Conservation (phyloP, 1,140 invertebrate genomes). For the Dryas iulia region DNA sequence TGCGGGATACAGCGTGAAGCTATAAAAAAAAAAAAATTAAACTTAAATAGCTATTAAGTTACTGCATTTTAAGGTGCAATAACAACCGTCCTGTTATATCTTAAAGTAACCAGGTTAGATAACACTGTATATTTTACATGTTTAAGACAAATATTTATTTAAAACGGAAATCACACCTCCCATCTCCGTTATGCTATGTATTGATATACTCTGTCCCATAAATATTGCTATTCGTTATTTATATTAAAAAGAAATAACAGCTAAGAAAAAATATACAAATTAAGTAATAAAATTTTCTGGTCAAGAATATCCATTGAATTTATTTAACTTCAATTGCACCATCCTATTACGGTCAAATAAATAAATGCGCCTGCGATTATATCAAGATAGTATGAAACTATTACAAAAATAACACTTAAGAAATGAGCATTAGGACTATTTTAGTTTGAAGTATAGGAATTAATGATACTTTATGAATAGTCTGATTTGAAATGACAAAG, state of each 20-base stretch:
- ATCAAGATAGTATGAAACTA: background rate
- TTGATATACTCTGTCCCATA: no score
- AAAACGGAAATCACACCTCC: background rate
- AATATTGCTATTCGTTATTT: no score
- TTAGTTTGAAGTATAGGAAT: constrained; percentile 9
- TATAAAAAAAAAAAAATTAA: background rate
- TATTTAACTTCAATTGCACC: constrained; percentile 5
- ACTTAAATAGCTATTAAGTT: background rate
- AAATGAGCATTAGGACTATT: background rate
- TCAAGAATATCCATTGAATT: background rate
- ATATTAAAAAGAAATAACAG: no score
- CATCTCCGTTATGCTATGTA: background rate
- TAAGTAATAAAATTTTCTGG: no score
- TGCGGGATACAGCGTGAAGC: no score
- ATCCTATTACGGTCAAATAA: constrained; percentile 34
- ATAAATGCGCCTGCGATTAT: constrained; percentile 12
- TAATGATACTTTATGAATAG: constrained; percentile 27
- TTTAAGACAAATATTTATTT: background rate
- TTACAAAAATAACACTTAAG: constrained; percentile 8
- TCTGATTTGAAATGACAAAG: constrained; percentile 27
- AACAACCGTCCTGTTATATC: background rate
- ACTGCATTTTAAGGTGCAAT: background rate
- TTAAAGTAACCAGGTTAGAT: background rate
- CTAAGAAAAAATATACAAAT: no score
- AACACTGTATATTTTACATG: background rate